Evolutionary conservation across 2,797 vertebrate species (phyloP).

Genomic region (Amphiprion clarkii): DNA sequence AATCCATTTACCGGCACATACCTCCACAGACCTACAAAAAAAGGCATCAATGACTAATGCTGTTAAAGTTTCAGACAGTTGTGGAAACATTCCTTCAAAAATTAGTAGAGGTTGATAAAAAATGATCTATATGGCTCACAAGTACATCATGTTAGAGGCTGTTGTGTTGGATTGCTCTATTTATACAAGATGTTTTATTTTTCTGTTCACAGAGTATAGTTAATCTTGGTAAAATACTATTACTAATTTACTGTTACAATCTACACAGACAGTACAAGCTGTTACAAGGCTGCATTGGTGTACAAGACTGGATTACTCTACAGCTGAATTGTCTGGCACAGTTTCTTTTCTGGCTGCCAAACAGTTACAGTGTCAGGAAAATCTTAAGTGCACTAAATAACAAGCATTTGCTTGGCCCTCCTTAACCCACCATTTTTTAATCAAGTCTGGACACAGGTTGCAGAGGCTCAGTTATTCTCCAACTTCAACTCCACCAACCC

Average conservation of each 20-base stretch:
- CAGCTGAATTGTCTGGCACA: slow-evolving; percentile 1
- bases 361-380: slow-evolving; percentile 1
- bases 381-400: slow-evolving; percentile 23
- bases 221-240: too few relatives aligned
- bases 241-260: neutral
- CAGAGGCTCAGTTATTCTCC: neutral
- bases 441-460: slow-evolving; percentile 11
- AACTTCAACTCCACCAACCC: slow-evolving; percentile 12
- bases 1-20: too few relatives aligned
- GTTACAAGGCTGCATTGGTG: slow-evolving; percentile 8
- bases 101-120: too few relatives aligned
- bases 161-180: too few relatives aligned
- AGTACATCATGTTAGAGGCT: too few relatives aligned
- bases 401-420: slow-evolving; percentile 25
- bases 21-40: too few relatives aligned
- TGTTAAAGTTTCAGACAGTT: too few relatives aligned
- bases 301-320: neutral
- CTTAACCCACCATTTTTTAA: slow-evolving; percentile 38
- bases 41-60: too few relatives aligned
- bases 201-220: too few relatives aligned
- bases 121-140: too few relatives aligned
- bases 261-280: neutral
- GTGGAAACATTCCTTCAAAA: too few relatives aligned
- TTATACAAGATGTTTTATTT: too few relatives aligned
- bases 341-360: slow-evolving; percentile 14